Base-by-base conservation (phyloP, 2,797 vertebrate genomes). In the Pteropus rufus region DNA sequence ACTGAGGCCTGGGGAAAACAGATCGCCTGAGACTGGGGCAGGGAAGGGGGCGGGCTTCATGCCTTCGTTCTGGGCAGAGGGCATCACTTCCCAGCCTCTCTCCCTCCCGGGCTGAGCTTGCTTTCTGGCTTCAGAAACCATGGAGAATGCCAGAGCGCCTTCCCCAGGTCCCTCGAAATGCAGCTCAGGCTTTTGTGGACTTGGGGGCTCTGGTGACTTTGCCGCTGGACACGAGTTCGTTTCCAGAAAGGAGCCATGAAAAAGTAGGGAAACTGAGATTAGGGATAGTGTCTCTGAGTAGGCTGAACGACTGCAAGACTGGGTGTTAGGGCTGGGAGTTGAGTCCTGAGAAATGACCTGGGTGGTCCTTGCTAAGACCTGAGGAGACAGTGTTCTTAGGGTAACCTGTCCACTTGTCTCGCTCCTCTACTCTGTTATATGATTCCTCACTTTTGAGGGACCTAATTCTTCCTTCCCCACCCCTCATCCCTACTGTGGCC, bases 381-480 rank as follows among this genome's bases (percentile, higher is more conserved):
- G 34, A 39, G 44, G 69, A 94, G 75, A 58, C 64, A 34, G 16
- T 29, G 10, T 77, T 41, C n/a, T 54, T 67, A 8, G 77, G 65
- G 64, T 39, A 29, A 91, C 65, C 62, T 18, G 26, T 62, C 76
- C 52, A 80, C 69, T 87, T 94, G 44, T 90, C 84, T 94, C 77
- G 9, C 88, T 67, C 36, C 56, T 91, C 60, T 77, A 15, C 34
- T 81, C 69, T 73, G 11, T 82, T 85, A 62, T 73, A 26, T 54
- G 26, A 65, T 73, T 82, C 39, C 58, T 93, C 64, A 91, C 58
- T 96, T 86, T 92, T 58, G 92, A 65, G 36, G 46, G 58, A 14
- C 31, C 64, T 69, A 7, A 6, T 56, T 88, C 72, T 92, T 89
- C 73, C 26, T 90, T 86, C 85, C 16, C 21, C 26, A 60, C n/a